Evolutionary conservation across 2,888 invertebrate genomes (phyloP).

Genomic region (Crocallis elinguaria): DNA sequence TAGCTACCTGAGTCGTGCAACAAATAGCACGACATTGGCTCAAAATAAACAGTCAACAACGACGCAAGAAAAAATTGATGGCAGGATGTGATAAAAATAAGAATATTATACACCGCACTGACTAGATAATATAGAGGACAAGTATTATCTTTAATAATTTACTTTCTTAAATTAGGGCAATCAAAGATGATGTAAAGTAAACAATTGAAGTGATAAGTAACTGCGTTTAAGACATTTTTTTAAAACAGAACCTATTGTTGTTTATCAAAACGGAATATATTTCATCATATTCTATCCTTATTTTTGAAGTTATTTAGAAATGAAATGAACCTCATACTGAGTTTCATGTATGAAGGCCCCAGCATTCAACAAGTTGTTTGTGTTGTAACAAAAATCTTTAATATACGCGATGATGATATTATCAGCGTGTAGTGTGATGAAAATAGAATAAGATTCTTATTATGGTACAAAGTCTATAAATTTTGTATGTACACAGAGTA

Average conservation of each 20-base stretch:
- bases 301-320: neutral
- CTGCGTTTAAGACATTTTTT: slow-evolving; percentile 23
- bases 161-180: slow-evolving; percentile 39
- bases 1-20: slow-evolving; percentile 40
- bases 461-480: slow-evolving; percentile 11
- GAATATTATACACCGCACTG: slow-evolving; percentile 47
- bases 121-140: slow-evolving; percentile 41
- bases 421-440: neutral
- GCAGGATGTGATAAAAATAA: slow-evolving; percentile 55
- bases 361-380: slow-evolving; percentile 74
- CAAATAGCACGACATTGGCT: slow-evolving; percentile 43
- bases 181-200: slow-evolving; percentile 26
- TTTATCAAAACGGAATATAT: neutral
- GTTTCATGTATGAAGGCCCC: slow-evolving; percentile 11
- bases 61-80: slow-evolving; percentile 46
- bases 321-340: neutral
- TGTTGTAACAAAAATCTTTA: slow-evolving; percentile 28
- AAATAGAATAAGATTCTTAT: slow-evolving; percentile 13
- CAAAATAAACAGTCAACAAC: slow-evolving; percentile 47
- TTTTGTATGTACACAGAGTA: slow-evolving; percentile 16
- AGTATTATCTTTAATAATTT: slow-evolving; percentile 34
- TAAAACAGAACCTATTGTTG: neutral
- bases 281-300: neutral
- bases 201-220: slow-evolving; percentile 31
- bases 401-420: neutral